These are phyloP conservation scores for Gila orcuttii DNA, from an alignment of 2,113 vertebrate species.

Conservation along the genomic window DNA sequence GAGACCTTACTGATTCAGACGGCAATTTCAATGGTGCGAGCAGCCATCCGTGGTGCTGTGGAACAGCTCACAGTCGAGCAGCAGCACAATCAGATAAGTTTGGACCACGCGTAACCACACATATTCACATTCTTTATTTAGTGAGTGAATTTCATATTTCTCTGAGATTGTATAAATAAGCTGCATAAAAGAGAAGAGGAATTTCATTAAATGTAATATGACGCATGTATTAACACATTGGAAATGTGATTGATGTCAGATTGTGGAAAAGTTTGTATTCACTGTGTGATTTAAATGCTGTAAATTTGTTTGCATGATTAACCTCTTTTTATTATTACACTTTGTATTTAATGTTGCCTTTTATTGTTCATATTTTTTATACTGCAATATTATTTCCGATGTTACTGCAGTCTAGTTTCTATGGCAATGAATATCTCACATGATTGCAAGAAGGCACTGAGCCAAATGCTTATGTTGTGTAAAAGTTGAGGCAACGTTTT, in stretches of 20 bases:
- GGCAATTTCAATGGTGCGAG: conserved; percentile 61
- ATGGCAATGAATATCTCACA: conserved; percentile 51
- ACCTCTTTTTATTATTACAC: not conserved
- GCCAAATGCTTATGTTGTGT: not conserved
- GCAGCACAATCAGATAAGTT: conserved; percentile 39
- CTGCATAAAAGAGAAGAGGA: not conserved
- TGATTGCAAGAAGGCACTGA: conserved; percentile 1
- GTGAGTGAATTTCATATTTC: not conserved
- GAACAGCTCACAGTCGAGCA: conserved; percentile 63
- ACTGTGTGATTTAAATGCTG: not conserved
- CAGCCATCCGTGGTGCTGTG: conserved; percentile 60
- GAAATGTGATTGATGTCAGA: not conserved
- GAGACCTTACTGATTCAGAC: conserved; percentile 62
- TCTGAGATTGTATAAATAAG: not conserved
- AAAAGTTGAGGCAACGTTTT: conserved; percentile 10
- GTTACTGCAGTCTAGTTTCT: conserved; percentile 47
- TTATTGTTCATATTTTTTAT: conserved; percentile 47
- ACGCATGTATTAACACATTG: not conserved
- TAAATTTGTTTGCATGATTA: not conserved
- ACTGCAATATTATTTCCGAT: conserved; percentile 35
- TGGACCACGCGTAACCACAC: conserved; percentile 16
- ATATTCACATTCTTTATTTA: not conserved
- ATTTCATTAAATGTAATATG: not conserved
- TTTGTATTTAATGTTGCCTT: conserved; percentile 24
- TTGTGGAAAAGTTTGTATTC: not conserved